These are phyloP conservation scores for Cyclargus thomasi DNA, from an alignment of 1,140 invertebrate genomes.

Conservation along the genomic window DNA sequence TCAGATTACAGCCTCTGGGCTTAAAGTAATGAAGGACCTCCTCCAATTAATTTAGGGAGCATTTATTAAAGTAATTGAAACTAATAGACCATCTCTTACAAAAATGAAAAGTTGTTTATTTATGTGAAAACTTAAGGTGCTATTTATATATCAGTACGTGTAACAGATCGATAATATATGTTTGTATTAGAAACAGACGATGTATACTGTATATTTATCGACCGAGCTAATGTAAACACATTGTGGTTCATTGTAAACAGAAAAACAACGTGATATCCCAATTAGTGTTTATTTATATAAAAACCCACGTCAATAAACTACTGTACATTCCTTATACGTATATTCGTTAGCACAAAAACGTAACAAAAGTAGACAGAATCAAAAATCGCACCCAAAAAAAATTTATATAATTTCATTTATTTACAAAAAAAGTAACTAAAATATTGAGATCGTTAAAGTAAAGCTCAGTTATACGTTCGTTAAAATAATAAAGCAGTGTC, in stretches of 20 bases:
- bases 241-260: not conserved
- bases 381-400: not conserved
- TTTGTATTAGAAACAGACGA: not conserved
- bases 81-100: not conserved
- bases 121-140: not conserved
- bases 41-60: not conserved
- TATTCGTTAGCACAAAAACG: not conserved
- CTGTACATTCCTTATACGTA: not conserved
- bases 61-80: not conserved
- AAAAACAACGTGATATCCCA: not conserved
- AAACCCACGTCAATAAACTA: constrained; percentile 10
- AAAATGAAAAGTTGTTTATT: not conserved
- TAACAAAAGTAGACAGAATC: not conserved
- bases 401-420: not conserved
- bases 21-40: not conserved
- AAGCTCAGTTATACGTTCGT: not conserved
- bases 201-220: constrained; percentile 4
- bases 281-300: constrained; percentile 12
- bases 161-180: not conserved
- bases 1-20: not conserved
- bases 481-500: not conserved
- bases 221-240: not conserved
- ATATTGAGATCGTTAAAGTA: not conserved
- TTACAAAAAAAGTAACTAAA: too few species aligned
- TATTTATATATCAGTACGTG: not conserved